Percentiles rank a stretch among this genome's conserved stretches.
phyloP scores from a whole-genome alignment of 2,797 vertebrate species.

The Danio albolineatus region DNA sequence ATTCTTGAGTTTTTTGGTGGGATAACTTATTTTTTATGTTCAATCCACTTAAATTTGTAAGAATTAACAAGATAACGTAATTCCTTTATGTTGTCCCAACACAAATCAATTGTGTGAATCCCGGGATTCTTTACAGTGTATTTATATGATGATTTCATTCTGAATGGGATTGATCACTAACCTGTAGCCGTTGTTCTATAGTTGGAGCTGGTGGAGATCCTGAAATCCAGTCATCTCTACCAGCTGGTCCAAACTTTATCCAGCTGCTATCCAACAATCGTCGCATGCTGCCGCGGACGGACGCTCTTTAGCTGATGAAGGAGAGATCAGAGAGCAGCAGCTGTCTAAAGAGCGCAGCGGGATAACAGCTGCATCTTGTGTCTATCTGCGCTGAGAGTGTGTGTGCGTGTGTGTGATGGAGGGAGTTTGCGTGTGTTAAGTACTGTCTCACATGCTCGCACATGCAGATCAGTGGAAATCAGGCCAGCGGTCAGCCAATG shows the following conservation, averaged over 20 bases:
- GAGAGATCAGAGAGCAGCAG: not conserved
- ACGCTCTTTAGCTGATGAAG: not conserved
- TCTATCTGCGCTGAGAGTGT: slow-evolving; percentile 7
- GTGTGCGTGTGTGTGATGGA: slow-evolving; percentile 15
- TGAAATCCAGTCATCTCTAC: slow-evolving; percentile 88
- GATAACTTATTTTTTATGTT: too few relatives aligned
- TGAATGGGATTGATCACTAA: slow-evolving; percentile 64
- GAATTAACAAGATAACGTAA: too few relatives aligned
- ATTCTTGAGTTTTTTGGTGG: too few relatives aligned
- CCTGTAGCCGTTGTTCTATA: slow-evolving; percentile 85
- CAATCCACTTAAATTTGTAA: too few relatives aligned
- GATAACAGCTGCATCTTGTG: slow-evolving; percentile 22
- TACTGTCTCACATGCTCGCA: slow-evolving; percentile 69
- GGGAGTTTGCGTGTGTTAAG: slow-evolving; percentile 53
- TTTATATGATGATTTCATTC: not conserved
- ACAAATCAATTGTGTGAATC: too few relatives aligned
- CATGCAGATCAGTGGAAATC: slow-evolving; percentile 68
- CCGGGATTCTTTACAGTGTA: too few relatives aligned
- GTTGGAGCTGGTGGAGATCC: slow-evolving; percentile 76
- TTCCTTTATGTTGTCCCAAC: too few relatives aligned
- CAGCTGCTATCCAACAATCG: slow-evolving; percentile 86
- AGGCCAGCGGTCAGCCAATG: slow-evolving; percentile 62
- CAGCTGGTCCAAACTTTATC: slow-evolving; percentile 88
- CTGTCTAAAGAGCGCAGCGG: slow-evolving; percentile 1
- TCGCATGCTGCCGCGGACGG: slow-evolving; percentile 74